These are phyloP conservation scores for Erebia aethiops DNA, from an alignment of 2,888 invertebrate genomes.

Conservation along the genomic window DNA sequence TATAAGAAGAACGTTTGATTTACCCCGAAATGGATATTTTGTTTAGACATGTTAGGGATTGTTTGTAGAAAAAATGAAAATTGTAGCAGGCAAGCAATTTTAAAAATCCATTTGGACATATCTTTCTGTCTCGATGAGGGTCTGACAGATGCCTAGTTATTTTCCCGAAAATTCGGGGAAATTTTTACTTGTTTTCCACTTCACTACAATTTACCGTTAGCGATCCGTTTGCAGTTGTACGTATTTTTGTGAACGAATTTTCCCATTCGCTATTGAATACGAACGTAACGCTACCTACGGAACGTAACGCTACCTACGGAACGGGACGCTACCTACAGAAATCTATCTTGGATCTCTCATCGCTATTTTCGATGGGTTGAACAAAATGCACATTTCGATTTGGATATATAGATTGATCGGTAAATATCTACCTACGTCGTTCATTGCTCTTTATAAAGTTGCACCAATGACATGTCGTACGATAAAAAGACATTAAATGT, in stretches of 20 bases:
- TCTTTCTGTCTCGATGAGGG: background rate
- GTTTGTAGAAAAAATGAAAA: too few species aligned
- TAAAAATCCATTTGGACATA: background rate
- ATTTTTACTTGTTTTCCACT: conserved; percentile 8
- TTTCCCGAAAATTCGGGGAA: background rate
- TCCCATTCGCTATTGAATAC: conserved; percentile 20
- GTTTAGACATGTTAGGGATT: too few species aligned
- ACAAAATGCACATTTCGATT: conserved; percentile 19
- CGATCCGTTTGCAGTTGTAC: conserved; percentile 20
- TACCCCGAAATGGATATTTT: too few species aligned
- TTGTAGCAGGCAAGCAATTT: background rate
- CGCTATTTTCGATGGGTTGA: conserved; percentile 17
- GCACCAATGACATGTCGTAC: background rate
- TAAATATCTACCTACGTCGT: conserved; percentile 1
- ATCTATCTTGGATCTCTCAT: conserved; percentile 24
- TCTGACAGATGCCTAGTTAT: background rate
- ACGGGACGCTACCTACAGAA: conserved; percentile 16
- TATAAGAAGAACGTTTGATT: too few species aligned
- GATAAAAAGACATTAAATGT: background rate
- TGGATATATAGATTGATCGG: background rate
- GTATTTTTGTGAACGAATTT: conserved; percentile 23
- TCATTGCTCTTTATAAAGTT: too few species aligned
- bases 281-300: conserved; percentile 14
- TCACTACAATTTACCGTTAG: conserved; percentile 16
- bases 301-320: conserved; percentile 19